These are phyloP conservation scores for Hemiscyllium ocellatum DNA, from an alignment of 2,113 vertebrate species.

Conservation along the genomic window DNA sequence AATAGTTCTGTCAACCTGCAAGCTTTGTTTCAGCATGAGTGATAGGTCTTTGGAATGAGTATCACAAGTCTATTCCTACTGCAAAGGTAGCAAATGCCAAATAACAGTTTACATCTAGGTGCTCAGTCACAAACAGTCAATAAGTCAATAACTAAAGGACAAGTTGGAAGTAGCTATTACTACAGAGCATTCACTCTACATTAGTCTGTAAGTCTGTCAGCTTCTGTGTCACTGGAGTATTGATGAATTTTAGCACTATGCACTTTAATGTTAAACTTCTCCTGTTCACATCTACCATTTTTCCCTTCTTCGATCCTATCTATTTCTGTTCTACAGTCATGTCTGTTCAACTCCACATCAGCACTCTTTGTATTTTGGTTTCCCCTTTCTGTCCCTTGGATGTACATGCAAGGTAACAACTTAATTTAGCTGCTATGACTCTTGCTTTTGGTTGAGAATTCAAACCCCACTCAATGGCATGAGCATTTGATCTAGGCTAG, in stretches of 20 bases:
- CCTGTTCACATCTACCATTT: not conserved
- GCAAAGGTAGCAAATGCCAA: constrained; percentile 28
- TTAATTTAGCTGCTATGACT: not conserved
- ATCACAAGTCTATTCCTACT: not conserved
- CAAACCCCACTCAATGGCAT: not conserved
- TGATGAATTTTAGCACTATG: not conserved
- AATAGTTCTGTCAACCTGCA: not conserved
- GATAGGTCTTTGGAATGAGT: not conserved
- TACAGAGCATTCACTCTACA: constrained; percentile 14
- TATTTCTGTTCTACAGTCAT: not conserved
- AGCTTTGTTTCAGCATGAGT: not conserved
- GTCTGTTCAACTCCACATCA: not conserved
- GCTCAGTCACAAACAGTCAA: constrained; percentile 22
- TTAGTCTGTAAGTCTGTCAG: constrained; percentile 23
- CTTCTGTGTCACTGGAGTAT: not conserved
- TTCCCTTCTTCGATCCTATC: not conserved
- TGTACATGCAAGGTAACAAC: not conserved
- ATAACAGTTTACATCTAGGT: not conserved
- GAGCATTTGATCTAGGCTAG: not conserved
- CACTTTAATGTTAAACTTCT: not conserved
- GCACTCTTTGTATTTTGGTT: not conserved
- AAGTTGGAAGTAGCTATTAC: constrained; percentile 25
- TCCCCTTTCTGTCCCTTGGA: not conserved
- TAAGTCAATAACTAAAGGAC: constrained; percentile 25
- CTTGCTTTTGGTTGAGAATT: not conserved